phyloP scores from a whole-genome alignment of 2,113 vertebrate genomes.

The Pomatostomus ruficeps region DNA sequence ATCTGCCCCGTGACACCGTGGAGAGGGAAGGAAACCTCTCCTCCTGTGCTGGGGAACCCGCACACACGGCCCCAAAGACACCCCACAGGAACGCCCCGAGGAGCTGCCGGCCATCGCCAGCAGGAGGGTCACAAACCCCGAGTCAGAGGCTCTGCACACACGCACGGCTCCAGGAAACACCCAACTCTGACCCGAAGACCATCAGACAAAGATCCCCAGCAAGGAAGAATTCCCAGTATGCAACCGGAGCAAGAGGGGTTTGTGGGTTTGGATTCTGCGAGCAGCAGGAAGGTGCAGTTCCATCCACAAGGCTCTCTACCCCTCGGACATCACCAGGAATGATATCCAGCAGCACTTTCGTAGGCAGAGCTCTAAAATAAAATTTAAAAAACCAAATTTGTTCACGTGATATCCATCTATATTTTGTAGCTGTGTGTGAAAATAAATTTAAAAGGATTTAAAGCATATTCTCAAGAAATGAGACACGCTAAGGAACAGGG shows the following conservation, averaged over 20 bases:
- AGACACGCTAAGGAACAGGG: background rate
- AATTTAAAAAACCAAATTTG: background rate
- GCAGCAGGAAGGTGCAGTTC: background rate
- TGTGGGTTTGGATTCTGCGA: background rate
- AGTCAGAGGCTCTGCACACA: too few relatives aligned
- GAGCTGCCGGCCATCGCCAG: too few relatives aligned
- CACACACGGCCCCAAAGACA: background rate
- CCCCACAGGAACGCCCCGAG: accelerated
- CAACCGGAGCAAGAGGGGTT: background rate
- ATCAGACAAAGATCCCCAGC: background rate
- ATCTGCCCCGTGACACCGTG: background rate
- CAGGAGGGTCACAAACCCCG: too few relatives aligned
- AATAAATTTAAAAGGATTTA: background rate
- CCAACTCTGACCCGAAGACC: accelerated
- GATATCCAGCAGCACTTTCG: background rate
- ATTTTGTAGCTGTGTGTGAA: background rate
- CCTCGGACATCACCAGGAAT: background rate
- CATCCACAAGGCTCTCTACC: background rate
- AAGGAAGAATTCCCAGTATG: background rate
- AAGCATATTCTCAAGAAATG: background rate
- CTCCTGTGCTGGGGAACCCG: background rate
- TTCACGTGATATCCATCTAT: background rate
- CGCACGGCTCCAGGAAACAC: background rate
- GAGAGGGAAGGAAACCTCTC: background rate
- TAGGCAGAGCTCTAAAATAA: background rate